Percentiles rank a stretch among this genome's conserved stretches.
Evolutionary conservation across 2,797 vertebrate genomes (phyloP).

Genomic region (Botia kubotai): DNA sequence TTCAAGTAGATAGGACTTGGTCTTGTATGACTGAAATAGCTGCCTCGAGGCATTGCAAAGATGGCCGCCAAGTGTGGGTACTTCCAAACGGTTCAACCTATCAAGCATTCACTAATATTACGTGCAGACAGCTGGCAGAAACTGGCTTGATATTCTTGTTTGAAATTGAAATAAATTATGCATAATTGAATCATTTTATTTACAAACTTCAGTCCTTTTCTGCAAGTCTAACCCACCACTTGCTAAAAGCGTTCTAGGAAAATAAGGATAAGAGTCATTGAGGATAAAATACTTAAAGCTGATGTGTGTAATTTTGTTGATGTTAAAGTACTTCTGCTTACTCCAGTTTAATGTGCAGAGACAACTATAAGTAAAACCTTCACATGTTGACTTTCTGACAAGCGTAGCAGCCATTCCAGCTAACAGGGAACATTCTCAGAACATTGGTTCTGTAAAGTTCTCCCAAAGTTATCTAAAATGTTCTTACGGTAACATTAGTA

Average conservation of each 20-base stretch:
- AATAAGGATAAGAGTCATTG: not conserved
- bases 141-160: conserved; percentile 17
- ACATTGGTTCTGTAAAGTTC: too few relatives aligned
- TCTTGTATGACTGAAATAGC: too few relatives aligned
- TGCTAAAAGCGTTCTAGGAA: not conserved
- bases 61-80: too few relatives aligned
- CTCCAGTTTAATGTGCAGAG: not conserved
- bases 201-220: not conserved
- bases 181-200: conserved; percentile 14
- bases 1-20: too few relatives aligned
- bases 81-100: too few relatives aligned
- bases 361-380: not conserved
- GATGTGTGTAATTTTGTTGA: not conserved
- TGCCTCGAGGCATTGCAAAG: too few relatives aligned
- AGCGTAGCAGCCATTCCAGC: not conserved
- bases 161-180: not conserved
- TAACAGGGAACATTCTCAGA: too few relatives aligned
- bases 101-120: too few relatives aligned
- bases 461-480: too few relatives aligned
- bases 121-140: too few relatives aligned
- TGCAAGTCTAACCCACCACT: not conserved
- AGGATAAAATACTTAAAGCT: not conserved
- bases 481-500: too few relatives aligned
- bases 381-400: not conserved
- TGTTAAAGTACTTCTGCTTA: not conserved